Conservation (phyloP, 2,797 vertebrate genomes). For the Sylvia borin region DNA sequence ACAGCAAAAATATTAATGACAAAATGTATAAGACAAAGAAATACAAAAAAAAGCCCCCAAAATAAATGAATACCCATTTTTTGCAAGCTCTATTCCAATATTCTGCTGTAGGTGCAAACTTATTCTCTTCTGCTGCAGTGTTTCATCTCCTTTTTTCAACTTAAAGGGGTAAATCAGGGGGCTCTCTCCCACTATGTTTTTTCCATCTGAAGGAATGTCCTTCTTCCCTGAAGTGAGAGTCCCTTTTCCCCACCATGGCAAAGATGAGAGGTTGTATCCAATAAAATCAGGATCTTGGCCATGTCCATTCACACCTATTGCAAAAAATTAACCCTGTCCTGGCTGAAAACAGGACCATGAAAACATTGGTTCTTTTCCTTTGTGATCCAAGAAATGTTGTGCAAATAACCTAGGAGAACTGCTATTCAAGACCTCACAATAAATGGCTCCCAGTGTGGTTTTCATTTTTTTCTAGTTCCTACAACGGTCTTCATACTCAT, state of each 20-base stretch:
- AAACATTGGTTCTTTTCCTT: neutral
- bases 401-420: neutral
- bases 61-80: neutral
- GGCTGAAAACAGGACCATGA: neutral
- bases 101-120: neutral
- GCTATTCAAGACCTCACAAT: neutral
- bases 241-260: neutral
- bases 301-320: rapidly evolving
- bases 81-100: neutral
- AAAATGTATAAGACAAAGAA: neutral
- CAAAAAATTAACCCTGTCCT: neutral
- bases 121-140: neutral
- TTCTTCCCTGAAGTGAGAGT: neutral
- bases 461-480: neutral
- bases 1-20: neutral
- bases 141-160: neutral
- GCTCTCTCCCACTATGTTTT: neutral
- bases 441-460: neutral
- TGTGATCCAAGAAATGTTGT: neutral
- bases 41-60: rapidly evolving
- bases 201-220: neutral
- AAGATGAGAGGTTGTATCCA: neutral
- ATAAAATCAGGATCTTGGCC: no score
- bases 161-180: neutral
- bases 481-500: neutral